These are phyloP conservation scores for Scolopax bukidnonensis DNA, from an alignment of 2,797 vertebrate genomes.

Conservation along the genomic window DNA sequence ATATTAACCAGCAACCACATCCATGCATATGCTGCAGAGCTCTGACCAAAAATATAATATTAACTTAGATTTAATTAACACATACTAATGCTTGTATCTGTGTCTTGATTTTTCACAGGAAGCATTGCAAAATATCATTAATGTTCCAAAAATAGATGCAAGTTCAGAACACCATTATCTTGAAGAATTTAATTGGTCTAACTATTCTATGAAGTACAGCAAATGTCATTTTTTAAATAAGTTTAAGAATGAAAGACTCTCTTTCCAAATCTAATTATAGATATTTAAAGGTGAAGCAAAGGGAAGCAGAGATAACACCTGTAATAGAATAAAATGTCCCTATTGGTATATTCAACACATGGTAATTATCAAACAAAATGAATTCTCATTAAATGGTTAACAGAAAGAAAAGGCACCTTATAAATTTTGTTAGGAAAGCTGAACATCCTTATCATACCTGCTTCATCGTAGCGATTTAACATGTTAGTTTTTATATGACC, in stretches of 20 bases:
- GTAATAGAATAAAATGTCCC: not conserved
- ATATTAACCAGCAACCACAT: not conserved
- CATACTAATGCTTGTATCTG: not conserved
- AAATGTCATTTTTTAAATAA: not conserved
- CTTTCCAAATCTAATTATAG: slow-evolving; percentile 30
- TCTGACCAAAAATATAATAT: not conserved
- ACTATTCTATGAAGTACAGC: not conserved
- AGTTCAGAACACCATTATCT: slow-evolving; percentile 17
- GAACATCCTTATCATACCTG: not conserved
- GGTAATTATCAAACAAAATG: not conserved
- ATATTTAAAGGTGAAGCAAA: slow-evolving; percentile 40
- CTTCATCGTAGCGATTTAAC: not conserved
- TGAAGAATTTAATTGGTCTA: slow-evolving; percentile 47
- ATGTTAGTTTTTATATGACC: not conserved
- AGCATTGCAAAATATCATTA: slow-evolving; percentile 21
- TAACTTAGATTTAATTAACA: slow-evolving; percentile 29
- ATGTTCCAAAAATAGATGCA: slow-evolving; percentile 45
- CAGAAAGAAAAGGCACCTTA: not conserved
- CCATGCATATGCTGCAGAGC: not conserved
- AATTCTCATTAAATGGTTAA: not conserved
- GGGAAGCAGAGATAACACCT: not conserved
- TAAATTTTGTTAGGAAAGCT: not conserved
- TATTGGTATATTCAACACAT: not conserved
- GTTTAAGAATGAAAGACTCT: not conserved
- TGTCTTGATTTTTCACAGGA: slow-evolving; percentile 50